These are phyloP conservation scores for Oryctolagus cuniculus DNA, from an alignment of 2,113 vertebrate species.

Conservation along the genomic window mOryCun1.1 NC_091434.1:82103501-82104000, in stretches of 20 bases:
- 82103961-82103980: too few relatives aligned
- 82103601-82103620: neutral
- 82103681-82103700: constrained; percentile 53
- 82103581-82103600: neutral
- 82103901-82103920: too few relatives aligned
- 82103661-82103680: constrained; percentile 58
- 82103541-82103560: constrained; percentile 13
- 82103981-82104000: too few relatives aligned
- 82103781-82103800: neutral
- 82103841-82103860: too few relatives aligned
- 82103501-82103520: constrained; percentile 46
- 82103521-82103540: constrained; percentile 32
- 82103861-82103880: too few relatives aligned
- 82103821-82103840: too few relatives aligned
- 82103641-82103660: neutral
- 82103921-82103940: too few relatives aligned
- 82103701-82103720: constrained; percentile 31
- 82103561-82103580: constrained; percentile 48
- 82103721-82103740: neutral
- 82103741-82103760: neutral
- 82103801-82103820: neutral
- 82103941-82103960: too few relatives aligned
- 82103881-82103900: too few relatives aligned
- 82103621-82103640: constrained; percentile 51
- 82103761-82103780: neutral